Evolutionary conservation across 2,113 vertebrate species (phyloP).

Genomic region (Crotalus horridus): DNA sequence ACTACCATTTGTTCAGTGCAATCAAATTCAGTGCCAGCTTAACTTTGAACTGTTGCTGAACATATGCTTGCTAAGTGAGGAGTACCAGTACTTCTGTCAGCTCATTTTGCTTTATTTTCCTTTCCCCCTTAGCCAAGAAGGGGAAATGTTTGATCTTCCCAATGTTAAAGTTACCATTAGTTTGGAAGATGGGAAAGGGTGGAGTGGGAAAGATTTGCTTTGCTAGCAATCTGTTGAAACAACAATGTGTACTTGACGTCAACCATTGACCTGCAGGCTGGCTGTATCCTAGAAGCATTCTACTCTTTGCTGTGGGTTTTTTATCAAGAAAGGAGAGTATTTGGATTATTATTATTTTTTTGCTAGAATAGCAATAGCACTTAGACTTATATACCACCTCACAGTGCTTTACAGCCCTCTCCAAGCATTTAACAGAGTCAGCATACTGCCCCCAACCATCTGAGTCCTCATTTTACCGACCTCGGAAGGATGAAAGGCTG

Average conservation of each 20-base stretch:
- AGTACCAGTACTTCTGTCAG: not conserved
- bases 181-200: not conserved
- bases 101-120: not conserved
- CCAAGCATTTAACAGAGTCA: too few relatives aligned
- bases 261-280: not conserved
- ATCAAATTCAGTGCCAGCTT: not conserved
- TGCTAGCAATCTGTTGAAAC: not conserved
- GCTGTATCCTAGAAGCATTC: not conserved
- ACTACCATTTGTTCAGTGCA: not conserved
- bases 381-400: too few relatives aligned
- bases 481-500: too few relatives aligned
- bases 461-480: too few relatives aligned
- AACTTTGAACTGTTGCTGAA: not conserved
- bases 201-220: not conserved
- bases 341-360: not conserved
- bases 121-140: not conserved
- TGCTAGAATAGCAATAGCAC: too few relatives aligned
- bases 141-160: not conserved
- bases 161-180: not conserved
- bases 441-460: too few relatives aligned
- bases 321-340: not conserved
- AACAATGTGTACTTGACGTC: not conserved
- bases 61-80: not conserved
- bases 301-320: not conserved
- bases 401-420: too few relatives aligned